Conservation (phyloP, 2,888 invertebrate genomes). For the Temnothorax rugatulus region DNA sequence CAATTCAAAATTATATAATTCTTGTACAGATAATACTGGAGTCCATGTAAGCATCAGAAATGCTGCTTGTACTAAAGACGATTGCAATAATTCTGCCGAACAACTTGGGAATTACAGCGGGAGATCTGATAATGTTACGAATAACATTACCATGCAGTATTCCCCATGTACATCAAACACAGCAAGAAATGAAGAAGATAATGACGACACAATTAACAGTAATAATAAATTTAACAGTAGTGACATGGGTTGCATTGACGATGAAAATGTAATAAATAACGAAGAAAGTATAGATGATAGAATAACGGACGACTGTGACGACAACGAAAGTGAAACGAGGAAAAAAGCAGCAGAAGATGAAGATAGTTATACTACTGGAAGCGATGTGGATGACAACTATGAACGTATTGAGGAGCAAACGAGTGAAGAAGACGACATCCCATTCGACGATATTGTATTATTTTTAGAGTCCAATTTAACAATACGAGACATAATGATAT, state of each 20-base stretch:
- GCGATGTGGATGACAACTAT: constrained; percentile 15
- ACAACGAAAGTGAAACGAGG: constrained; percentile 1
- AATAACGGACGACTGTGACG: constrained; percentile 1
- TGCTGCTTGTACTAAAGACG: not conserved
- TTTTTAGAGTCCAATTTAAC: not conserved
- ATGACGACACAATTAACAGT: not conserved
- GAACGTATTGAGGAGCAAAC: not conserved
- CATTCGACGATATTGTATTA: not conserved
- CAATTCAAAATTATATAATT: constrained; percentile 15
- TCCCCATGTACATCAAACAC: not conserved
- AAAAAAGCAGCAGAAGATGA: not conserved
- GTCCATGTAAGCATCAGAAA: constrained; percentile 4
- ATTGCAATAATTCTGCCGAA: not conserved
- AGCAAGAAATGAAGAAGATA: constrained; percentile 13
- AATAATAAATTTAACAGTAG: not conserved
- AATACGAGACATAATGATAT: constrained; percentile 9
- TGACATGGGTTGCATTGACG: constrained; percentile 6
- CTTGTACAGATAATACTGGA: constrained; percentile 10
- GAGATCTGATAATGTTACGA: constrained; percentile 14
- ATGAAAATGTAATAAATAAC: constrained; percentile 19
- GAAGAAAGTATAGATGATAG: constrained; percentile 9
- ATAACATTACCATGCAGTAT: constrained; percentile 14
- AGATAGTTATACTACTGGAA: constrained; percentile 1
- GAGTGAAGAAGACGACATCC: not conserved
- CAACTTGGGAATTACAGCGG: not conserved